Percentiles rank a stretch among this genome's conserved stretches.
Evolutionary conservation across 1,140 invertebrate species (phyloP).

Genomic region (Melitaea cinxia): DNA sequence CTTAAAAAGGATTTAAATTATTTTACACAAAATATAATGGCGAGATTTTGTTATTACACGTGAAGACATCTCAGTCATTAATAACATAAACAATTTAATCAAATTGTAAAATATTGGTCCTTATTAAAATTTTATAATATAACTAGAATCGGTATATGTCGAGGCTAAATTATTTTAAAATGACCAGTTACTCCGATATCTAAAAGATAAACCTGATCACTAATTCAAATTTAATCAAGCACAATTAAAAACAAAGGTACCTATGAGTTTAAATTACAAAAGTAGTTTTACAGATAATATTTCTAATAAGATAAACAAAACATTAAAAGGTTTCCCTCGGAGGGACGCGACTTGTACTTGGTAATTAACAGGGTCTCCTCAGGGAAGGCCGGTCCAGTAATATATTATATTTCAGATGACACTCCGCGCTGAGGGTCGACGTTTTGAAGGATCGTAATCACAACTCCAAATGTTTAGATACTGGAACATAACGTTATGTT

Average conservation of each 20-base stretch:
- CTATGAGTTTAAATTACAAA: too few relatives aligned
- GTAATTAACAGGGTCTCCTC: constrained; percentile 74
- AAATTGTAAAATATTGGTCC: too few relatives aligned
- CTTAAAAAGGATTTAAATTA: too few relatives aligned
- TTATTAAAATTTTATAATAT: too few relatives aligned
- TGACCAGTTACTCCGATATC: too few relatives aligned
- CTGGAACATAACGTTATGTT: constrained; percentile 22
- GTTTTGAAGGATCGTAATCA: constrained; percentile 70
- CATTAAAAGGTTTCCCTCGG: constrained; percentile 63
- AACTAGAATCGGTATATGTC: too few relatives aligned
- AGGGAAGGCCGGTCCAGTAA: constrained; percentile 64
- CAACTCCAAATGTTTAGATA: constrained; percentile 44
- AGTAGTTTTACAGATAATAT: constrained; percentile 31
- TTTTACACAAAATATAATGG: too few relatives aligned
- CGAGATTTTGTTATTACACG: too few relatives aligned
- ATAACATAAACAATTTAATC: too few relatives aligned
- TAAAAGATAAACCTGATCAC: neutral
- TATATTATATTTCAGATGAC: constrained; percentile 78
- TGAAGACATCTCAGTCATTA: too few relatives aligned
- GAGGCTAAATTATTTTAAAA: too few relatives aligned
- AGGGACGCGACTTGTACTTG: constrained; percentile 66
- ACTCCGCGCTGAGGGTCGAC: constrained; percentile 50
- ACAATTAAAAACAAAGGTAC: too few relatives aligned
- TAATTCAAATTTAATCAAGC: neutral
- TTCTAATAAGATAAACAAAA: constrained; percentile 64